phyloP scores from a whole-genome alignment of 2,113 vertebrate species.

The Mungos mungo region DNA sequence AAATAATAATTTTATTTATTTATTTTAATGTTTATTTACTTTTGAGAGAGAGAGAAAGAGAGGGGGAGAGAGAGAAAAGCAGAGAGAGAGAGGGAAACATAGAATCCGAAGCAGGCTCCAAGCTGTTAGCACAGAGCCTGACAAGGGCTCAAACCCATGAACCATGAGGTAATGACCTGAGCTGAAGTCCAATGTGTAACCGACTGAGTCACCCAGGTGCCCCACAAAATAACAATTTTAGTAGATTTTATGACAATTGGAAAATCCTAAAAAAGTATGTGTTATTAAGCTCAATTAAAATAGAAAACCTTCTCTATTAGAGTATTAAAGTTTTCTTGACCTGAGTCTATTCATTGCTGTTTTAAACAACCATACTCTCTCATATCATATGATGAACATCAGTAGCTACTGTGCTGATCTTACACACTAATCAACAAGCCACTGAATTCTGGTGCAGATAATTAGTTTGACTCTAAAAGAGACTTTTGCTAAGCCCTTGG shows the following conservation, averaged over 20 bases:
- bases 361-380: neutral
- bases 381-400: neutral
- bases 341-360: neutral
- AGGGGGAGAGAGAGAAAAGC: too few species aligned
- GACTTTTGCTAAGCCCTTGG: neutral
- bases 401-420: neutral
- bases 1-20: constrained; percentile 35
- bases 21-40: too few species aligned
- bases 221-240: constrained; percentile 41
- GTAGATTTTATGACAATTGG: neutral
- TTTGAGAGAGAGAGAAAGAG: too few species aligned
- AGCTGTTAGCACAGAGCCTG: too few species aligned
- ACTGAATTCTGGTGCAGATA: neutral
- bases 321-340: neutral
- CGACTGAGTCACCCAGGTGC: too few species aligned
- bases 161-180: too few species aligned
- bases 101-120: too few species aligned
- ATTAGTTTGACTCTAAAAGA: neutral
- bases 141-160: too few species aligned
- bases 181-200: too few species aligned
- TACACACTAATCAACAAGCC: neutral
- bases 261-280: constrained; percentile 25
- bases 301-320: neutral
- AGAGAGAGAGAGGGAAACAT: too few species aligned
- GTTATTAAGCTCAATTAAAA: neutral